Base-by-base conservation (phyloP, 1,140 invertebrate species). In the Caerostris extrusa region DNA sequence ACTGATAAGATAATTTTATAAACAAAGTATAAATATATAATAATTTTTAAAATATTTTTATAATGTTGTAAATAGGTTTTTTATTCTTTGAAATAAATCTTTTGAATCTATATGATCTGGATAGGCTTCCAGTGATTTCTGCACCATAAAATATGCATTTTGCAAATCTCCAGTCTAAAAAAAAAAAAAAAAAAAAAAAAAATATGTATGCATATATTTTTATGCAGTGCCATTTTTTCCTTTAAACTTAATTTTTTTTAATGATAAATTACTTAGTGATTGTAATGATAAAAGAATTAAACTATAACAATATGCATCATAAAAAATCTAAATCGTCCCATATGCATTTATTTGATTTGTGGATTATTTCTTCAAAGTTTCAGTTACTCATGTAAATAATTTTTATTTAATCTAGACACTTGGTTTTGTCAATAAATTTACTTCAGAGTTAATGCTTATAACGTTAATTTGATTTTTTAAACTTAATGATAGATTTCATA, bases 141-240 rank as follows among this genome's bases (percentile, higher is more conserved):
- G 97, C 19, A 97, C 96, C 12, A 97, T 96, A 91, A 97, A 96
- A 95, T 97, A 98, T 95, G 97, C 97, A 93, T 97, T 97, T 95
- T 98, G 97, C 61, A 98, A 95, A 95, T 98, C 97, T 53, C 97
- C 97, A 94, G 97, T 96, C 97, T 98, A 95, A 57, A 87, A 60
- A 53, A 14, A 82, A 61, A 93, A 58, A n/a, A n/a, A n/a, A n/a
- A n/a, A n/a, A n/a, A 67, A 67, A n/a, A 17, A 8, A 67, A 12
- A 67, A 67, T 67, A 67, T 5, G 12, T 67, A 67, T 67, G n/a
- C 5, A 67, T n/a, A 67, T 5, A 67, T 67, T 34, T 34, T 34
- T 34, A 34, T 34, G 34, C 34, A 34, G 34, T 34, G 34, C 34
- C 34, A 34, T 34, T 34, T 34, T 67, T 67, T 5, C 64, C 64